Base-by-base conservation (phyloP, 2,888 invertebrate genomes). In the Heteromurus nitidus region DNA sequence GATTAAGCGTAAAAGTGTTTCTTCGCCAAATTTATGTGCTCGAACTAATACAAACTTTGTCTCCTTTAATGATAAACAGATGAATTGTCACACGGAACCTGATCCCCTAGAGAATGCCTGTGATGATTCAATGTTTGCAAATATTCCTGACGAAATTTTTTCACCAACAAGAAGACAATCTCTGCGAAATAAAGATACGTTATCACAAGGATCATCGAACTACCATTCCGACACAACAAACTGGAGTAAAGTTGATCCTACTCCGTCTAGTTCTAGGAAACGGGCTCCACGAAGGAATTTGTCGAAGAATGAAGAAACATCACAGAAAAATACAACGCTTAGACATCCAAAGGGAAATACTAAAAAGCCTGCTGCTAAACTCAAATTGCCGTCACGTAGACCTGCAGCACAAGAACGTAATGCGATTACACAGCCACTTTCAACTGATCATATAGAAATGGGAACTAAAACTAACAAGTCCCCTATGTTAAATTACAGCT, bases 401-500 rank as follows among this genome's bases (percentile, higher is more conserved):
- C 36, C 36, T 36, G 13, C 5, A 36, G 5, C 36, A 36, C 36
- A 5, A 9, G 36, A 36, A 36, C 50, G 50, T 50, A 50, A 11
- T 13, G 18, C n/a, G 13, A 50, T 11, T 13, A 13, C n/a, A 7
- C 13, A 50, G n/a, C 50, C 13, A 50, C 3, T 5, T 50, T n/a
- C 50, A 13, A 13, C n/a, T 18, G n/a, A n/a, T n/a, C n/a, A n/a
- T n/a, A n/a, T n/a, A n/a, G n/a, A n/a, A n/a, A n/a, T n/a, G n/a
- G n/a, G n/a, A n/a, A 18, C 50, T 18, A 50, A 7, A 50, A 50
- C 50, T 7, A 3, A 50, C 50, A 28, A 90, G 44, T 91, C 92
- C 18, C 92, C 92, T 1, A 89, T 91, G 87, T 89, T 90, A 20
- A 88, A 91, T 85, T 92, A 91, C 85, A 89, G 90, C 74, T 84